Percentiles rank a stretch among this genome's conserved stretches.
Evolutionary conservation across 1,140 invertebrate species (phyloP).

Genomic region (Lerema accius): DNA sequence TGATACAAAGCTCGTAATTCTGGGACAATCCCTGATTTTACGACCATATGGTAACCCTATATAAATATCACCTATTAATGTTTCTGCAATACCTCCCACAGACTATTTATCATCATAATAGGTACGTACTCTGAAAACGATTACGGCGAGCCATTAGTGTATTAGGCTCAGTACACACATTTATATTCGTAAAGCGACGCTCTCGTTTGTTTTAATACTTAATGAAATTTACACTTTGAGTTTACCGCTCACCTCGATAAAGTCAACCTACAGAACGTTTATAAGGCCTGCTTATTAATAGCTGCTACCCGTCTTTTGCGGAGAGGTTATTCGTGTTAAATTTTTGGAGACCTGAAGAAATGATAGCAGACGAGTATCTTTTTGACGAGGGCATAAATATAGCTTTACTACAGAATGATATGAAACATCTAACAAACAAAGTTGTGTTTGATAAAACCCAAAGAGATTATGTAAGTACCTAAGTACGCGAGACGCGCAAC

Average conservation of each 20-base stretch:
- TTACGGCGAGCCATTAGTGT: constrained; percentile 16
- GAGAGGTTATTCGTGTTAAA: neutral
- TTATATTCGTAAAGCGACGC: constrained; percentile 39
- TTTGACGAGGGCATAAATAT: constrained; percentile 71
- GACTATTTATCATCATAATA: constrained; percentile 10
- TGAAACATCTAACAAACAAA: constrained; percentile 61
- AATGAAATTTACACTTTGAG: constrained; percentile 67
- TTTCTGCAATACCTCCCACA: no score
- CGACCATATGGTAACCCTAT: no score
- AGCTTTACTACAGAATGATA: constrained; percentile 60
- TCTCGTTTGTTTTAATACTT: constrained; percentile 70
- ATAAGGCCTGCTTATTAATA: constrained; percentile 21
- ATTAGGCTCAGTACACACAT: constrained; percentile 22
- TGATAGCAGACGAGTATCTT: constrained; percentile 62
- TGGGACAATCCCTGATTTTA: no score
- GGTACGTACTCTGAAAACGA: neutral
- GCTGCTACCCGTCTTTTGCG: neutral
- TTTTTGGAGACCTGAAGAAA: constrained; percentile 18
- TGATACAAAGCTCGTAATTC: no score
- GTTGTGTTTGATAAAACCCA: constrained; percentile 61
- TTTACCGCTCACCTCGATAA: constrained; percentile 58
- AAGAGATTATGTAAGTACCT: constrained; percentile 73
- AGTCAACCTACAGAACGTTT: constrained; percentile 32
- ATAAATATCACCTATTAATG: no score
- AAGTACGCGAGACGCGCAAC: constrained; percentile 40